A percentile compares a stretch with the other conserved stretches of the same genome.
These are phyloP conservation scores for Nanorana parkeri DNA, from an alignment of 2,113 vertebrate species.

Conservation along the genomic window DNA sequence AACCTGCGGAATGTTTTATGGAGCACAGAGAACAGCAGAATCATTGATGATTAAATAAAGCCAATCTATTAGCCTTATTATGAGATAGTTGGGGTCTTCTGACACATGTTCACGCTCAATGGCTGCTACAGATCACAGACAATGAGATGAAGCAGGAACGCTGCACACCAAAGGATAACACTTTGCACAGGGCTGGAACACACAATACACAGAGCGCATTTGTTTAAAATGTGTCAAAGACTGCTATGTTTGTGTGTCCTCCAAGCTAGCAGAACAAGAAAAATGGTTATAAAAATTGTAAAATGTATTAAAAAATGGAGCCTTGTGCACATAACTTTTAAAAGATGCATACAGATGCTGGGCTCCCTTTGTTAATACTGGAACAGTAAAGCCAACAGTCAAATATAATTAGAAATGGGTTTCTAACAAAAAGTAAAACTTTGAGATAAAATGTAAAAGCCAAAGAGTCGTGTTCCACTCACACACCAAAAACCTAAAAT, in stretches of 20 bases:
- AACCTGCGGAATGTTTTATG: constrained; percentile 79
- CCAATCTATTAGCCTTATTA: constrained; percentile 81
- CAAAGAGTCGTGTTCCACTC: too few species aligned
- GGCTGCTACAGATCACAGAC: not conserved
- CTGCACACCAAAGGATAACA: not conserved
- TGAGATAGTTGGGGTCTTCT: constrained; percentile 29
- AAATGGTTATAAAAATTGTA: not conserved
- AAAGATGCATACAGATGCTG: too few species aligned
- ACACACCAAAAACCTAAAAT: too few species aligned
- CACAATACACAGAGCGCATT: not conserved
- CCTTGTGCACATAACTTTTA: not conserved
- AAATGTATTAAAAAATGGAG: too few species aligned
- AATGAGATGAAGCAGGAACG: fast-evolving
- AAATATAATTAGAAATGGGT: too few species aligned
- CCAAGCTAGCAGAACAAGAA: not conserved
- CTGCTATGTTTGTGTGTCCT: too few species aligned
- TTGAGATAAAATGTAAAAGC: too few species aligned
- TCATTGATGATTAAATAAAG: constrained; percentile 80
- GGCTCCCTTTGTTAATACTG: too few species aligned
- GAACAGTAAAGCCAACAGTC: too few species aligned
- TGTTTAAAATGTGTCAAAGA: not conserved
- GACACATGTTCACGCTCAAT: constrained; percentile 8
- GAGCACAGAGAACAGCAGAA: constrained; percentile 68
- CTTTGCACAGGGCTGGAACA: not conserved
- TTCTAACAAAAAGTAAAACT: too few species aligned